Evolutionary conservation across 1,140 invertebrate species (phyloP).

Genomic region (Drosophila funebris): DNA sequence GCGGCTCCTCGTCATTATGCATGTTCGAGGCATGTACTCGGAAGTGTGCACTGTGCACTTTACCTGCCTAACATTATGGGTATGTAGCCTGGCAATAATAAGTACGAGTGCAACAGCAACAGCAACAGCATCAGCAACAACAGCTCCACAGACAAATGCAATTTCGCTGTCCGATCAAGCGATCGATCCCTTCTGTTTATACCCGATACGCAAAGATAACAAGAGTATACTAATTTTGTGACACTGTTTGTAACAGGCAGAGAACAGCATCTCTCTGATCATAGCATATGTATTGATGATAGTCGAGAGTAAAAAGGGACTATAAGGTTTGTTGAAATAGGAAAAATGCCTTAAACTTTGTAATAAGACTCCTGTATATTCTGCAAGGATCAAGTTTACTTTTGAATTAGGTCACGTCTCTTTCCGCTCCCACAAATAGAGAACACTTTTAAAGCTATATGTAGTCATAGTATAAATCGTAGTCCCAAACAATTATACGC

Average conservation of each 20-base stretch:
- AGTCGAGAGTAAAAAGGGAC: too few relatives aligned
- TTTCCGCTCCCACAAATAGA: too few relatives aligned
- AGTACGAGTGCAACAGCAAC: constrained; percentile 31
- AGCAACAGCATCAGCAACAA: neutral
- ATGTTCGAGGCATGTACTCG: constrained; percentile 31
- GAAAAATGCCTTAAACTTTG: too few relatives aligned
- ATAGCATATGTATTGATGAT: too few relatives aligned
- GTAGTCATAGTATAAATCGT: too few relatives aligned
- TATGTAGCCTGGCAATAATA: constrained; percentile 37
- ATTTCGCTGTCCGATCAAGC: constrained; percentile 68
- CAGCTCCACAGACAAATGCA: constrained; percentile 62
- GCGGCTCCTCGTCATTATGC: constrained; percentile 45
- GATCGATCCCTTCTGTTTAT: constrained; percentile 67
- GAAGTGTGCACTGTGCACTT: constrained; percentile 41
- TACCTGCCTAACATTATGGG: constrained; percentile 38
- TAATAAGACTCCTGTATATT: too few relatives aligned
- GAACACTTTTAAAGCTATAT: too few relatives aligned
- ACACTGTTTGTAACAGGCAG: neutral
- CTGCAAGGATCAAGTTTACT: too few relatives aligned
- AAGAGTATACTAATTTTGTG: neutral
- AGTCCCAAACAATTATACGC: too few relatives aligned
- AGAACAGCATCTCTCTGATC: neutral
- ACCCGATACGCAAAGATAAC: neutral
- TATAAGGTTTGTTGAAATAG: too few relatives aligned
- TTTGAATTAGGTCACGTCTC: too few relatives aligned